A percentile compares a stretch with the other conserved stretches of the same genome.
These are phyloP conservation scores for Drosophila setosimentum DNA, from an alignment of 2,888 invertebrate species.

Conservation along the genomic window DNA sequence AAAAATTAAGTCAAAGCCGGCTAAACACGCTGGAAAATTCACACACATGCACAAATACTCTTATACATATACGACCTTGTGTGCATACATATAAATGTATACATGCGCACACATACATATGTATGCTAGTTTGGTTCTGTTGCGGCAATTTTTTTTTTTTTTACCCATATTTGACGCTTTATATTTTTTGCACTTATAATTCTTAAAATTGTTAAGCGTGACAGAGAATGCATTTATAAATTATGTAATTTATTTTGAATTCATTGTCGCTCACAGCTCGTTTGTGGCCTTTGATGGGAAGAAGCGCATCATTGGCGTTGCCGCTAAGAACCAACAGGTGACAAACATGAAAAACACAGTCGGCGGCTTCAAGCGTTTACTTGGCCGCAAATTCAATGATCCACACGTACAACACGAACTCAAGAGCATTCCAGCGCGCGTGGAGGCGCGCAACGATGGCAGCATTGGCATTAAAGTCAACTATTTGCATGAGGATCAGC, in stretches of 20 bases:
- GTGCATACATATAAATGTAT: constrained; percentile 13
- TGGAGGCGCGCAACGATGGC: constrained; percentile 91
- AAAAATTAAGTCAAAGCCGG: constrained; percentile 73
- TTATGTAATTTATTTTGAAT: neutral
- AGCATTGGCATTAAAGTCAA: constrained; percentile 94
- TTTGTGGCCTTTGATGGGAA: constrained; percentile 97
- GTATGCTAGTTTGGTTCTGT: constrained; percentile 20
- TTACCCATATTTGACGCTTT: constrained; percentile 63
- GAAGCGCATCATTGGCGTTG: constrained; percentile 96
- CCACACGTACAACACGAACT: constrained; percentile 94
- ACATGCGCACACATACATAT: constrained; percentile 15
- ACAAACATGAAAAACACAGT: constrained; percentile 99
- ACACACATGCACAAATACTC: constrained; percentile 11
- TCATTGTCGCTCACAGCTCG: constrained; percentile 88
- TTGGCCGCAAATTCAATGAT: constrained; percentile 96
- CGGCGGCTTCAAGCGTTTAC: constrained; percentile 95
- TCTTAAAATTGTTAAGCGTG: constrained; percentile 5
- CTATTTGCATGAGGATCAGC: constrained; percentile 94
- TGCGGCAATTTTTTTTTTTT: constrained; percentile 20
- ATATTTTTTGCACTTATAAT: constrained; percentile 13
- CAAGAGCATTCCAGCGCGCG: constrained; percentile 91
- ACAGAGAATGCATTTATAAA: neutral
- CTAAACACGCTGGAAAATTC: constrained; percentile 52
- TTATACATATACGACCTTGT: constrained; percentile 22
- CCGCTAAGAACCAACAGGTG: constrained; percentile 98